Evolutionary conservation across 2,888 invertebrate species (phyloP).

Genomic region (Hylaea fasciaria): DNA sequence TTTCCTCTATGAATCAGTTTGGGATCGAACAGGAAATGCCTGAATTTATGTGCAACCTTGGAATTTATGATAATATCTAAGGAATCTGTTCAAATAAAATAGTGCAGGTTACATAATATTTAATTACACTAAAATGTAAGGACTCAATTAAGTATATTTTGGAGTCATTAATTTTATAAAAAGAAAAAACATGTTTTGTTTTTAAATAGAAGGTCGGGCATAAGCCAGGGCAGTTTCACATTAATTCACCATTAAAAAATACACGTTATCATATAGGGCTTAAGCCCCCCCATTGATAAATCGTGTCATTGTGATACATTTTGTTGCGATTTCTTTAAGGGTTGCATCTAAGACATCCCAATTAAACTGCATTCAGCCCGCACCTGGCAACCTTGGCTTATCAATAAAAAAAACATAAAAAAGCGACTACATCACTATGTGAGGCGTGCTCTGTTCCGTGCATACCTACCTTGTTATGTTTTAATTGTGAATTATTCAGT

Average conservation of each 20-base stretch:
- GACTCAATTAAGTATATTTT: too few relatives aligned
- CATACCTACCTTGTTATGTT: background rate
- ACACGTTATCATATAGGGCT: conserved; percentile 23
- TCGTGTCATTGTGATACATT: conserved; percentile 34
- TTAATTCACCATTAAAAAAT: conserved; percentile 14
- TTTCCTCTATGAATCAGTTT: conserved; percentile 53
- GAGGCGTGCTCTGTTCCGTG: background rate
- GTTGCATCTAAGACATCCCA: conserved; percentile 61
- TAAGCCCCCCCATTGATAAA: conserved; percentile 51
- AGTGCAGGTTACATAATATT: too few relatives aligned
- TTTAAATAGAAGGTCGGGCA: too few relatives aligned
- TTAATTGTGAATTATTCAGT: background rate
- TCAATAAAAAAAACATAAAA: conserved; percentile 6
- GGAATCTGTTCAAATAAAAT: too few relatives aligned
- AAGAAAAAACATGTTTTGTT: too few relatives aligned
- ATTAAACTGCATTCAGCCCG: conserved; percentile 72
- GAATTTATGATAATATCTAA: conserved; percentile 15
- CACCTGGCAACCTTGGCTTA: conserved; percentile 62
- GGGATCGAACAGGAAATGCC: conserved; percentile 48
- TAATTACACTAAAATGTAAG: too few relatives aligned
- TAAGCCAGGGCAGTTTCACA: background rate
- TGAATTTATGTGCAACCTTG: conserved; percentile 36
- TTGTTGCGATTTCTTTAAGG: conserved; percentile 48
- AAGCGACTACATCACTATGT: background rate
- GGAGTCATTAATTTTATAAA: too few relatives aligned